Conservation (phyloP, 2,113 vertebrate species). For the Hippocampus abdominalis region DNA sequence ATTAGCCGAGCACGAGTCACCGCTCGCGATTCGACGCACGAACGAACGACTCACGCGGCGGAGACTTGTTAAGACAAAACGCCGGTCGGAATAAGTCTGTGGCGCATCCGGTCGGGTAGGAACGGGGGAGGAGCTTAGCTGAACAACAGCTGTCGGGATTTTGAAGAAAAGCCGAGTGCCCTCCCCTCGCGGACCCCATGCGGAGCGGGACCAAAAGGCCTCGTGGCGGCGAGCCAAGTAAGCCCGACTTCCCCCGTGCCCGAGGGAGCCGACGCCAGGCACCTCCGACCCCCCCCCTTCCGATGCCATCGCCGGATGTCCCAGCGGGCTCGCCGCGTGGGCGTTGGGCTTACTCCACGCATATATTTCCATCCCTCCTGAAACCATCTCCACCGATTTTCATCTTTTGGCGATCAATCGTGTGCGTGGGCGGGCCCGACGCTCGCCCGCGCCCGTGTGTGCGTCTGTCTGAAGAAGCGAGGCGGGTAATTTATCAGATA, state of each 20-base stretch:
- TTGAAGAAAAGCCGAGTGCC: conserved; percentile 58
- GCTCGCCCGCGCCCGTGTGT: conserved; percentile 5
- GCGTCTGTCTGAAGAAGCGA: conserved; percentile 27
- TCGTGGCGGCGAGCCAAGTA: conserved; percentile 48
- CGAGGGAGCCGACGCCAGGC: conserved; percentile 36
- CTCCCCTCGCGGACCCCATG: conserved; percentile 39
- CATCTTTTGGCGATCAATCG: background rate
- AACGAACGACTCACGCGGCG: conserved; percentile 26
- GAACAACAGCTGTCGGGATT: conserved; percentile 74
- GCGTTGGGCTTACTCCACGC: conserved; percentile 48
- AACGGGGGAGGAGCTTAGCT: conserved; percentile 20
- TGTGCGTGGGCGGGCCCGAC: conserved; percentile 4
- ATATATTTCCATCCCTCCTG: conserved; percentile 40
- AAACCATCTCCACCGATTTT: background rate
- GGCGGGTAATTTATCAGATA: conserved; percentile 58
- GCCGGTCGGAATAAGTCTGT: conserved; percentile 37
- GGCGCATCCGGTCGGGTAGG: conserved; percentile 23
- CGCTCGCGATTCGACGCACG: conserved; percentile 11
- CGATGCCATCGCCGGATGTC: conserved; percentile 50
- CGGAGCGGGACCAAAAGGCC: conserved; percentile 56
- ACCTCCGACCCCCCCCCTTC: conserved; percentile 42
- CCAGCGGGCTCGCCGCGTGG: conserved; percentile 49
- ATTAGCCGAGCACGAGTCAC: conserved; percentile 9
- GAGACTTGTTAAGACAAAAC: conserved; percentile 12
- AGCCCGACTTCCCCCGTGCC: conserved; percentile 42